Percentiles rank a stretch among this genome's conserved stretches.
Conservation (phyloP, 2,113 vertebrate genomes). For the Falcunculus frontatus region DNA sequence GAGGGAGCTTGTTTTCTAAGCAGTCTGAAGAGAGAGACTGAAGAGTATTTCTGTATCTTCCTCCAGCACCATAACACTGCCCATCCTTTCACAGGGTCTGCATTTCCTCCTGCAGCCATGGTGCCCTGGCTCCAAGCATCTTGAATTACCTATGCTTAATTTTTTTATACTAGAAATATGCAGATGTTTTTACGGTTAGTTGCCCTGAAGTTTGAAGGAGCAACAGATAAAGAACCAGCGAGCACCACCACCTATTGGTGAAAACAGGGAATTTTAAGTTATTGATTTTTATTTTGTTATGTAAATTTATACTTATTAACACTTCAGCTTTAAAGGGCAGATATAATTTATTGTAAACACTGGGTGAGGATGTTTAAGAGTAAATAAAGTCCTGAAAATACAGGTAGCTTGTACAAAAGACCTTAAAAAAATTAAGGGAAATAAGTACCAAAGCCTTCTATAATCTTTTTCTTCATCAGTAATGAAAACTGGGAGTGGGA, state of each 20-base stretch:
- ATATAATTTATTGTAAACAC: neutral
- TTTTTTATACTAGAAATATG: neutral
- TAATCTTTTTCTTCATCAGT: neutral
- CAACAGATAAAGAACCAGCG: conserved; percentile 6
- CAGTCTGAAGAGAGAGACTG: neutral
- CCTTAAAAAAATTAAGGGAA: neutral
- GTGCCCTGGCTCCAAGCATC: neutral
- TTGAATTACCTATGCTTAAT: rapidly evolving
- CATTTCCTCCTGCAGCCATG: neutral
- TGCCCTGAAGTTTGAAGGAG: neutral
- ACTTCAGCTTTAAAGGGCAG: neutral
- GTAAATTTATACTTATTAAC: neutral
- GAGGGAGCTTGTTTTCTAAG: neutral
- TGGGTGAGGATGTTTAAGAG: neutral
- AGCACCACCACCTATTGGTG: conserved; percentile 58
- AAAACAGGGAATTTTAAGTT: neutral
- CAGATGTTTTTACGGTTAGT: neutral
- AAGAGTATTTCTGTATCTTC: neutral
- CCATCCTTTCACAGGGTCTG: too few species aligned
- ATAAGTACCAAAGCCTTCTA: neutral
- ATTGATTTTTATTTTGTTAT: neutral
- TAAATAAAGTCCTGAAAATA: neutral
- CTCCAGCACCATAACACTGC: rapidly evolving
- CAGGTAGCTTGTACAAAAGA: neutral
- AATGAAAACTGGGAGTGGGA: neutral